Base-by-base conservation (phyloP, 2,888 invertebrate species). In the Lissocephala sabroskyi region DNA sequence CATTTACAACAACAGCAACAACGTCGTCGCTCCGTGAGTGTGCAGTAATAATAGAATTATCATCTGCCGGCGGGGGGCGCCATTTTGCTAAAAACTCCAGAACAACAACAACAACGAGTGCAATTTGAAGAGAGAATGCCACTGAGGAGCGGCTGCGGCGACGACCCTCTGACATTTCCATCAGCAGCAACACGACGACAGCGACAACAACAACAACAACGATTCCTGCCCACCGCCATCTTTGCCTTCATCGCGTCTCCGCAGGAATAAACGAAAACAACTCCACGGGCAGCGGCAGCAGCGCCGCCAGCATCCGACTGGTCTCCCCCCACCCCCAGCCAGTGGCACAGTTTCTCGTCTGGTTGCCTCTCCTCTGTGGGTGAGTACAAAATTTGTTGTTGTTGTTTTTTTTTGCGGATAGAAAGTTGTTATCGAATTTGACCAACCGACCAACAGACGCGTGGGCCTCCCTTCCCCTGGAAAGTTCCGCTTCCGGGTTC, bases 81-180 rank as follows among this genome's bases (percentile, higher is more conserved):
- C 55, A 53, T 52, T 56, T 13, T 45, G n/a, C n/a, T n/a, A n/a
- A n/a, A 30, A 52, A 55, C 59, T 63, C 52, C 45, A 16, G 50
- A 54, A 13, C 29, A 28, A 47, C 11, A 32, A 23, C 26, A 26
- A 43, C 60, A 53, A 49, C 51, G 52, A 52, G 59, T 74, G 67
- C 75, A 63, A 60, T 57, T 71, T 13, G 16, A 35, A 13, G 35
- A 71, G 67, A 55, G 66, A n/a, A n/a, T n/a, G n/a, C n/a, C n/a
- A n/a, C n/a, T n/a, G n/a, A n/a, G n/a, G n/a, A n/a, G n/a, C n/a
- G n/a, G n/a, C n/a, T n/a, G n/a, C n/a, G n/a, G n/a, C n/a, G n/a
- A n/a, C n/a, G n/a, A 71, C 56, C 74, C 65, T 73, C 75, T 68
- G 68, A 68, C 68, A 68, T 68, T 68, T 65, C 62, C 59, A 65